These are phyloP conservation scores for Siniperca knerii DNA, from an alignment of 2,113 vertebrate species.

Conservation along the genomic window DNA sequence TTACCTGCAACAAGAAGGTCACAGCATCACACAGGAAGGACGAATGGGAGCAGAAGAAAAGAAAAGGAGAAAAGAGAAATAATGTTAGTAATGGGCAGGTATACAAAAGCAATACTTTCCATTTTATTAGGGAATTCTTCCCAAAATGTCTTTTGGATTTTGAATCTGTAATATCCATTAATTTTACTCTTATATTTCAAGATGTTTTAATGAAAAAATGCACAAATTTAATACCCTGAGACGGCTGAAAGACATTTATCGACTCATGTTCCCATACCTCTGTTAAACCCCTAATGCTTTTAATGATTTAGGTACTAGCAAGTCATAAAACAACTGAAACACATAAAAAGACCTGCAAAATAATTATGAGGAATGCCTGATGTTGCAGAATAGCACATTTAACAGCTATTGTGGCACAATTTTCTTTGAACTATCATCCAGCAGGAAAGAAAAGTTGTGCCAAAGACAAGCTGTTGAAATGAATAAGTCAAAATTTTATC, in stretches of 20 bases:
- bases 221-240: neutral
- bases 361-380: constrained; percentile 31
- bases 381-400: constrained; percentile 22
- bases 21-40: constrained; percentile 21
- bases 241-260: constrained; percentile 24
- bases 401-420: neutral
- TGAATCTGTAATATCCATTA: constrained; percentile 11
- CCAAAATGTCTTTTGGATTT: constrained; percentile 1
- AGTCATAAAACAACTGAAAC: constrained; percentile 62
- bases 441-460: neutral
- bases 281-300: constrained; percentile 28
- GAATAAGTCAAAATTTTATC: neutral
- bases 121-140: neutral
- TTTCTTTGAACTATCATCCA: constrained; percentile 1
- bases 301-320: constrained; percentile 32
- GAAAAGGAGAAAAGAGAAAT: constrained; percentile 11
- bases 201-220: constrained; percentile 4
- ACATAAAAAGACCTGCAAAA: constrained; percentile 33
- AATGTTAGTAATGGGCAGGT: constrained; percentile 17
- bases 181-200: neutral
- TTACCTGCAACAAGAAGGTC: constrained; percentile 65
- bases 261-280: constrained; percentile 24
- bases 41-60: neutral
- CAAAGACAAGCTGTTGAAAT: neutral
- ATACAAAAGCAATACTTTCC: neutral